These are phyloP conservation scores for Siniperca scherzeri DNA, from an alignment of 2,797 vertebrate genomes.

Conservation along the genomic window DNA sequence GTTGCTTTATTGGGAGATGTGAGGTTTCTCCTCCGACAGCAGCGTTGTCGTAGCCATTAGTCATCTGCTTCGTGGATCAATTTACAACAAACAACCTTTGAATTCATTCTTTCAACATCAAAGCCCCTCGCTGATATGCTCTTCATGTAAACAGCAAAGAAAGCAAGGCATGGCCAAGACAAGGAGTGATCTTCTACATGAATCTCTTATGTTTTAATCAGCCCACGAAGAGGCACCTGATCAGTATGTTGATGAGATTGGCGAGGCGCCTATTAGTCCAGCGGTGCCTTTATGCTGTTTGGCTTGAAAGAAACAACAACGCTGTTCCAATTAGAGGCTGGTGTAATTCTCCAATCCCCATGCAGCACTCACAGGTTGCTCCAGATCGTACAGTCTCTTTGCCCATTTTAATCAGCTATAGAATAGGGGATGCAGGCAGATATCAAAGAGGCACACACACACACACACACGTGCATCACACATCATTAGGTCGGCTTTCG, in stretches of 20 bases:
- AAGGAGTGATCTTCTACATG: slow-evolving; percentile 45
- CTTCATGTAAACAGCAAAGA: slow-evolving; percentile 36
- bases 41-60: slow-evolving; percentile 26
- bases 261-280: slow-evolving; percentile 67
- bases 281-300: slow-evolving; percentile 68
- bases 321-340: slow-evolving; percentile 74
- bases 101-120: slow-evolving; percentile 66
- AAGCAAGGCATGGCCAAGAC: slow-evolving; percentile 35
- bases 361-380: slow-evolving; percentile 66
- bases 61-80: slow-evolving; percentile 49
- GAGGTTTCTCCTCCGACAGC: slow-evolving; percentile 36
- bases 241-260: slow-evolving; percentile 78
- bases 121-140: slow-evolving; percentile 47
- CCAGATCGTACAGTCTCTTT: slow-evolving; percentile 56
- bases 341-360: slow-evolving; percentile 62
- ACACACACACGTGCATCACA: slow-evolving; percentile 42
- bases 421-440: slow-evolving; percentile 49
- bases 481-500: slow-evolving; percentile 74
- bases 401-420: slow-evolving; percentile 77
- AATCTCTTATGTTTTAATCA: slow-evolving; percentile 75
- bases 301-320: slow-evolving; percentile 77
- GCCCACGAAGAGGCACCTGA: slow-evolving; percentile 66
- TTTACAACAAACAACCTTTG: slow-evolving; percentile 55
- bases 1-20: slow-evolving; percentile 45
- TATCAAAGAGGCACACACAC: slow-evolving; percentile 24